Percentiles rank a stretch among this genome's conserved stretches.
phyloP scores from a whole-genome alignment of 2,797 vertebrate genomes.

The Muscicapa comitata region DNA sequence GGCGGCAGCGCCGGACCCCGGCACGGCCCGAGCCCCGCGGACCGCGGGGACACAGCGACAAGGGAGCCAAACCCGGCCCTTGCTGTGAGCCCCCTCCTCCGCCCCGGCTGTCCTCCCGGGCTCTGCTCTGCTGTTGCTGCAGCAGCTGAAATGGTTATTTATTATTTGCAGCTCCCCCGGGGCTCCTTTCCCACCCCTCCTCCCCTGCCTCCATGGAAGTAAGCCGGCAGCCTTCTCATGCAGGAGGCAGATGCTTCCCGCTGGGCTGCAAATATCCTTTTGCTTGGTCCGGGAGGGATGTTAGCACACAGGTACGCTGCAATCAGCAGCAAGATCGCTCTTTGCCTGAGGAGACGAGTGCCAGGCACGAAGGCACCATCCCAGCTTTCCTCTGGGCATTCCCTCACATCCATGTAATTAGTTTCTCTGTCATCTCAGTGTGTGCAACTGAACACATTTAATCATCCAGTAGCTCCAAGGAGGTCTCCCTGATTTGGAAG shows the following conservation, averaged over 20 bases:
- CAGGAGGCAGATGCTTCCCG: background rate
- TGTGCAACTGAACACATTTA: background rate
- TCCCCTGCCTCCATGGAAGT: conserved; percentile 15
- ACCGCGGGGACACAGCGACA: too few species aligned
- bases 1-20: background rate
- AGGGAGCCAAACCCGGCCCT: background rate
- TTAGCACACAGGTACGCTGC: fast-evolving
- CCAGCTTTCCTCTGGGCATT: background rate
- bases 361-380: background rate
- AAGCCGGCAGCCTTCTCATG: conserved; percentile 55
- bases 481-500: background rate
- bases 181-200: conserved; percentile 33
- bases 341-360: background rate
- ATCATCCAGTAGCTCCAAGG: background rate
- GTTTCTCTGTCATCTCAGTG: background rate
- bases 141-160: conserved; percentile 57
- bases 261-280: background rate
- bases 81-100: background rate
- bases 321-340: background rate
- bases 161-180: conserved; percentile 50
- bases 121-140: conserved; percentile 39
- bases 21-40: too few species aligned
- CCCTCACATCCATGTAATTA: background rate
- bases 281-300: fast-evolving
- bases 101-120: background rate